Evolutionary conservation across 2,113 vertebrate species (phyloP), one percentile per base, ranked within the genome.

Genomic region (Gavia stellata): DNA sequence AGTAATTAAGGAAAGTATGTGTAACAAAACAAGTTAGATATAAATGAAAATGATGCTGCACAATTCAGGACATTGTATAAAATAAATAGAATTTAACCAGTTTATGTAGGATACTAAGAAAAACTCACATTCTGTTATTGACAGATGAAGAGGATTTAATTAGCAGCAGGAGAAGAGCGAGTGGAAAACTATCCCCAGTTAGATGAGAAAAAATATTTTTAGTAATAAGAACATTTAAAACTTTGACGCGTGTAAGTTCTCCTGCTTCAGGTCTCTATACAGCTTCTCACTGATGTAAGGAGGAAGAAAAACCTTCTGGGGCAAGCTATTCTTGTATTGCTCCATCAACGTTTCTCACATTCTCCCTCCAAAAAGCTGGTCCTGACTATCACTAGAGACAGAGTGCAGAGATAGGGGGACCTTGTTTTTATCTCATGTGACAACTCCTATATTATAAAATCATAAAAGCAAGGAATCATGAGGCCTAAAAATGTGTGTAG

Each of bases 81-180:
- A 96, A 94, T 56, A 92, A 90, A 93, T 56, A 74, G 44, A 77
- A 93, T 89, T 87, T 74, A 80, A 83, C 79, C 40, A 91, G 56
- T 80, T 72, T 86, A 44, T 68, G 33, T 38, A 17, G n/a, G 47
- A 88, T 52, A 74, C 71, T 59, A 67, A 71, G 50, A 93, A 92
- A 93, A 96, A 67, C 24, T 80, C 78, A 70, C 65, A 70, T 73
- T 85, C 45, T 70, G 31, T 78, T 92, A 59, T 45, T 47, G 65
- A 67, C 86, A 94, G 65, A 74, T 81, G 91, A 96, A 95, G 91
- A 70, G 47, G 86, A 96, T 81, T 96, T 88, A 81, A 89, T 84
- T 93, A 85, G 63, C 36, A 81, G 44, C 31, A 61, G 13, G 12
- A 67, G 20, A 86, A 96, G 49, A 91, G 40, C 42, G 17, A 34